Conservation (phyloP, 2,797 vertebrate species). For the Microchirus variegatus region DNA sequence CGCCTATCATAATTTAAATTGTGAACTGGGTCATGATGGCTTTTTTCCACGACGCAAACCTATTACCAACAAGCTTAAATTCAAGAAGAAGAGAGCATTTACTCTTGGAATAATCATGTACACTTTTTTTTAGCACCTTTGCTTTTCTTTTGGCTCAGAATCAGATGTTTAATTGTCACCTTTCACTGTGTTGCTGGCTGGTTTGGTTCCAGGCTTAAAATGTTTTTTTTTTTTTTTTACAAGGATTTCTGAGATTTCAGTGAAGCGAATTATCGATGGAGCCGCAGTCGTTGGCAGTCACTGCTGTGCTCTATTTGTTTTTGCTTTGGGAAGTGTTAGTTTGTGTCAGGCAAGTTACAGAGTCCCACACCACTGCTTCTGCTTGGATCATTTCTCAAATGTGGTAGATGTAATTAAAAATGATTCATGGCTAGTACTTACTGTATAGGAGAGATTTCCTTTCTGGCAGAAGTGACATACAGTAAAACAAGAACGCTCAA, state of each 20-base stretch:
- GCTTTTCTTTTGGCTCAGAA: neutral
- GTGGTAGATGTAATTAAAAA: conserved; percentile 39
- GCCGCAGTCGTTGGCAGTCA: neutral
- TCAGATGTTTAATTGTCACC: neutral
- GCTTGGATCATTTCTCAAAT: conserved; percentile 29
- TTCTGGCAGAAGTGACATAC: conserved; percentile 12
- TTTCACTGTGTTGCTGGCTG: neutral
- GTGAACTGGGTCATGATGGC: too few relatives aligned
- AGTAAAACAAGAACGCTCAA: conserved; percentile 11
- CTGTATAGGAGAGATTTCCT: conserved; percentile 4
- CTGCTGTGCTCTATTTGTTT: conserved; percentile 13
- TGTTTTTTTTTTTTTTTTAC: neutral
- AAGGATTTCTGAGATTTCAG: neutral
- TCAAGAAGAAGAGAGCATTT: neutral
- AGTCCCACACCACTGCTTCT: conserved; percentile 10
- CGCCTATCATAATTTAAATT: too few relatives aligned
- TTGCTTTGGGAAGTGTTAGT: conserved; percentile 27
- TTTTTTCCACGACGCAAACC: too few relatives aligned
- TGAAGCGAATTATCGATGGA: neutral
- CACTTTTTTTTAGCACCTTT: neutral
- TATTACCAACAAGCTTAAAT: neutral
- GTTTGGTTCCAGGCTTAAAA: neutral
- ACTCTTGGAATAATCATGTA: neutral
- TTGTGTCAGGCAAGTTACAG: conserved; percentile 17
- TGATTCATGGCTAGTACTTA: conserved; percentile 29